Evolutionary conservation across 2,888 invertebrate genomes (phyloP), one percentile per base, ranked within the genome.

Genomic region (Rhopalosiphum nymphaeae): DNA sequence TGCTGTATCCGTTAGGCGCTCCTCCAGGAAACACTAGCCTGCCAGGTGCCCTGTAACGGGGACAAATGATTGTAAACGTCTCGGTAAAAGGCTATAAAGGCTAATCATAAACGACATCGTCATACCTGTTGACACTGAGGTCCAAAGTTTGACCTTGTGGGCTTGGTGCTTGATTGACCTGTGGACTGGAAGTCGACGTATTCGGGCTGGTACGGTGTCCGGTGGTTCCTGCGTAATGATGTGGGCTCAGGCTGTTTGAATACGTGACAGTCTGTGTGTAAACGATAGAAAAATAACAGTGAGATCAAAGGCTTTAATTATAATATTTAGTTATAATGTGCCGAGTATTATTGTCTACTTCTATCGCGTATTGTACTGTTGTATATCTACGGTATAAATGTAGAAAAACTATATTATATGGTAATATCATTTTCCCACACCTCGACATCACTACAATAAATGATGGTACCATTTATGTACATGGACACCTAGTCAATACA

Each of bases 131-230:
- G 95, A 98, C 98, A 96, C 98, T 98, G 96, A 98, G 97, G 96
- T 98, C 98, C 96, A 98, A 97, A 95, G 98, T 98, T 96, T 98
- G 98, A 95, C 98, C 98, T 96, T 98, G 98, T 95, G 98, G 98
- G 96, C 98, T 98, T 95, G 98, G 98, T 2, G 91, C 94, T 3
- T 94, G 94, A 7, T 86, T 91, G 96, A 98, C 98, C 95, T 98
- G 98, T 96, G 98, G 98, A 95, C 98, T 97, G 95, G 97, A 97
- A 95, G 97, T 97, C 95, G 97, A 97, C 95, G 97, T 97, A 96
- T 97, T 97, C 95, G 98, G 98, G 96, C 98, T 98, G 95, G 98
- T 97, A 13, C 94, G 94, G n/a, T 94, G 94, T 61, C 94, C 94
- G 25, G 89, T 13, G 53, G 94, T n/a, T 53, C 94, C 94, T 3